Base-by-base conservation (phyloP, 2,797 vertebrate species). In the Columba guinea region DNA sequence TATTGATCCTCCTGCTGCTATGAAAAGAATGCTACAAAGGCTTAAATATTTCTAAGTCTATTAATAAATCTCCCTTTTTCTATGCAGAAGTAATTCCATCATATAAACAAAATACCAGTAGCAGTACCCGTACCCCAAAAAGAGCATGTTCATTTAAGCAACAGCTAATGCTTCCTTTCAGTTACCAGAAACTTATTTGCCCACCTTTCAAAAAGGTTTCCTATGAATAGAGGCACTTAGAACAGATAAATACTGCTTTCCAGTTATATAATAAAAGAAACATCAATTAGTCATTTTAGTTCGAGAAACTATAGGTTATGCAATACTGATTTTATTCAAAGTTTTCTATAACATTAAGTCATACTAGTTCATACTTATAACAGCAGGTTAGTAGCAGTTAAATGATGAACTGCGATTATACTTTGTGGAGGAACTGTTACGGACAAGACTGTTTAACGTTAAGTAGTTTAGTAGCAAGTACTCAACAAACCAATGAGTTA, bases 321-420 rank as follows among this genome's bases (percentile, higher is more conserved):
- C 87, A 93, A 89, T 87, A 95, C 70, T 93, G 93, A 92, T 91
- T 78, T 55, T 88, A 89, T 94, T 93, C 95, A 87, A 87, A 60
- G 44, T 96, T 95, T 93, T 94, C 93, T 91, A 89, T 59, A 75
- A 94, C 7, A 83, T 94, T 65, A 87, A 83, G 65, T 92, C 96
- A 93, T 51, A 93, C 95, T 97, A 97, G 95, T 91, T 97, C 95
- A 96, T 93, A 98, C 95, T 95, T 96, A 92, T 97, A 96, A 97
- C 95, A 97, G 97, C 97, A 94, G 87, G 78, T 97, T 97, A 98
- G 96, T 94, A 96, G 97, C 97, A 98, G 95, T 97, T 97, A 97
- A 97, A 95, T 97, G 97, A 97, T 97, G 97, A 96, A 96, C 94
- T 96, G 95, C 95, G 95, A 91, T 96, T 96, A 95, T 49, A 95